Conservation (phyloP, 2,113 vertebrate genomes). For the Candoia aspera region DNA sequence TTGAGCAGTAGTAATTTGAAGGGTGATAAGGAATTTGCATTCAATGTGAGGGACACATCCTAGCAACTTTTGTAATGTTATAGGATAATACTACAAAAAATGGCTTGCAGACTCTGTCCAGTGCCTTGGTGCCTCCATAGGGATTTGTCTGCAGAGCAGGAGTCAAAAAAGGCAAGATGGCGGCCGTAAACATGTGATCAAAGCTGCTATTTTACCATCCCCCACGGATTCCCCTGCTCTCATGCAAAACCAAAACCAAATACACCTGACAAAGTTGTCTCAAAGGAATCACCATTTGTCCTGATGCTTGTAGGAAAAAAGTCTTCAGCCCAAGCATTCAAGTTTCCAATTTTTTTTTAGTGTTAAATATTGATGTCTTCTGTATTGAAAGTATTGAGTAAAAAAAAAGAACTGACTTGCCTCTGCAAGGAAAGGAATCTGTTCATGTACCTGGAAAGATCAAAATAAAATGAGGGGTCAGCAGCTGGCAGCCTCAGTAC, state of each 20-base stretch:
- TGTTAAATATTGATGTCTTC: neutral
- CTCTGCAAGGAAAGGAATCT: neutral
- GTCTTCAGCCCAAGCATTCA: neutral
- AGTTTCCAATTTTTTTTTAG: neutral
- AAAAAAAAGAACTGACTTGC: neutral
- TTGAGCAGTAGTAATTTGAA: neutral
- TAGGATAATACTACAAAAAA: neutral
- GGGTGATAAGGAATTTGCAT: neutral
- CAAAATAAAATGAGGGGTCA: neutral
- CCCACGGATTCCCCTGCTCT: neutral
- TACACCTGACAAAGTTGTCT: neutral
- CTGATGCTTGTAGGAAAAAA: neutral
- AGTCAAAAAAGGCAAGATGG: neutral
- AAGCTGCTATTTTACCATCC: neutral
- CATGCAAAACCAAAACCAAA: neutral
- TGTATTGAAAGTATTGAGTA: neutral
- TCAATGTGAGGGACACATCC: neutral
- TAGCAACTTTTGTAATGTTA: neutral
- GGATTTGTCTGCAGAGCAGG: neutral
- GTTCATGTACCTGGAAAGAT: neutral
- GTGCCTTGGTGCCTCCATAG: neutral
- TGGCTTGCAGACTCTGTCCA: neutral
- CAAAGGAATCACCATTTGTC: neutral
- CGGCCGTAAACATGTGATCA: too few relatives aligned
- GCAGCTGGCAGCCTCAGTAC: neutral